A percentile compares a stretch with the other conserved stretches of the same genome.
Evolutionary conservation across 2,113 vertebrate species (phyloP).

Genomic region (Anser cygnoides): DNA sequence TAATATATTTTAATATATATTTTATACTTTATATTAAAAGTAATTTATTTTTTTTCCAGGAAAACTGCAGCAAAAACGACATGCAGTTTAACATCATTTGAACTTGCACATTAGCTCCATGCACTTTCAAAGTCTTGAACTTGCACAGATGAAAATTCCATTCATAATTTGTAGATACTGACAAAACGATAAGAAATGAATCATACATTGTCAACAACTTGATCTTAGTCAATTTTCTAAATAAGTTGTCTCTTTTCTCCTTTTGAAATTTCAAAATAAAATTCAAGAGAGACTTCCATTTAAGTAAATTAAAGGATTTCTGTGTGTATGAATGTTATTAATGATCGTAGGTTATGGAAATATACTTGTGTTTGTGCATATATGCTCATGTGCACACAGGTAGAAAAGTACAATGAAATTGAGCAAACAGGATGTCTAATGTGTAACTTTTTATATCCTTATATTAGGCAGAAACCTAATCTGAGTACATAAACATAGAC

Average conservation of each 20-base stretch:
- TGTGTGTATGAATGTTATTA: neutral
- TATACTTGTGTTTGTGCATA: neutral
- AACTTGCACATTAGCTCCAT: neutral
- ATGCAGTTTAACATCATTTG: neutral
- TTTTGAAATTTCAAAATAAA: neutral
- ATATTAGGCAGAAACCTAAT: neutral
- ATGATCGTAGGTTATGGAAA: neutral
- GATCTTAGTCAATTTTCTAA: neutral
- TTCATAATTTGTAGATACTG: neutral
- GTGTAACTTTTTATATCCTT: neutral
- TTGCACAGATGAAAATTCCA: neutral
- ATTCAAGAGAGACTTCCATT: neutral
- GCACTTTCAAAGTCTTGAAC: neutral
- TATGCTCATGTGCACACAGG: fast-evolving
- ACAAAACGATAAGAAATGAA: neutral
- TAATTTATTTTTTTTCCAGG: neutral
- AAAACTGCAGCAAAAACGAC: neutral
- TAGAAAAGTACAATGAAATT: neutral
- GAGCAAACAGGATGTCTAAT: neutral
- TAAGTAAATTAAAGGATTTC: neutral
- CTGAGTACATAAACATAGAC: neutral
- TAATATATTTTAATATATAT: neutral
- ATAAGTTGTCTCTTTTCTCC: neutral
- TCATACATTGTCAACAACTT: neutral
- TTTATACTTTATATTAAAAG: neutral